Conservation (phyloP, 2,888 invertebrate genomes). For the Laspeyria flexula region DNA sequence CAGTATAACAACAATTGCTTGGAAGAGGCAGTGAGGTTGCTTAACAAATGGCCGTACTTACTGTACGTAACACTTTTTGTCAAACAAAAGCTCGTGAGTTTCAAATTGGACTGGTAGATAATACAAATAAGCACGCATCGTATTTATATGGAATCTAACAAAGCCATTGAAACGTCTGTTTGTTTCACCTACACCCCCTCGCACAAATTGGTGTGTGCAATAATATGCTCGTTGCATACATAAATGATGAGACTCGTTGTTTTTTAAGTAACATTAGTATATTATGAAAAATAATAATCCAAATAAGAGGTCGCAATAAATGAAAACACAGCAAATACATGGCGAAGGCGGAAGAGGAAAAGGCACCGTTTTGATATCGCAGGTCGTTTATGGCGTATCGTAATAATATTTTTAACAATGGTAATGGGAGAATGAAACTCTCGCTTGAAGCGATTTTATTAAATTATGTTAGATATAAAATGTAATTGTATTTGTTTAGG, state of each 20-base stretch:
- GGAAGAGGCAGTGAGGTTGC: no score
- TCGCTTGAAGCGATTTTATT: constrained; percentile 7
- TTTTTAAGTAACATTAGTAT: neutral
- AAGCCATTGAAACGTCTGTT: no score
- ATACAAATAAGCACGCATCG: no score
- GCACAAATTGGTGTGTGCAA: no score
- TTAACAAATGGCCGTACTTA: no score
- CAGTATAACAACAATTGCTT: no score
- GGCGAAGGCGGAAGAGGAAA: constrained; percentile 10
- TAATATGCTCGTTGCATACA: no score
- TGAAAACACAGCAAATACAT: constrained; percentile 5
- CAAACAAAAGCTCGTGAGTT: no score
- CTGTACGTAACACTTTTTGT: no score
- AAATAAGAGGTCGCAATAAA: constrained; percentile 9
- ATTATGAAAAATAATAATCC: neutral
- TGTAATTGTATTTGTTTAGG: constrained; percentile 84
- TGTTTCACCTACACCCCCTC: no score
- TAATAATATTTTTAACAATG: constrained; percentile 15
- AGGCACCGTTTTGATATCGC: constrained; percentile 12
- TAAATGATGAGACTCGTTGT: neutral
- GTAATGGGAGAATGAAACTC: constrained; percentile 5
- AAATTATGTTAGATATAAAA: constrained; percentile 13
- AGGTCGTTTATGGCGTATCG: constrained; percentile 14
- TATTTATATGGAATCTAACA: no score
- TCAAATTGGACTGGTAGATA: no score